Conservation (phyloP, 1,140 invertebrate species). For the Scaptomyza montana region DNA sequence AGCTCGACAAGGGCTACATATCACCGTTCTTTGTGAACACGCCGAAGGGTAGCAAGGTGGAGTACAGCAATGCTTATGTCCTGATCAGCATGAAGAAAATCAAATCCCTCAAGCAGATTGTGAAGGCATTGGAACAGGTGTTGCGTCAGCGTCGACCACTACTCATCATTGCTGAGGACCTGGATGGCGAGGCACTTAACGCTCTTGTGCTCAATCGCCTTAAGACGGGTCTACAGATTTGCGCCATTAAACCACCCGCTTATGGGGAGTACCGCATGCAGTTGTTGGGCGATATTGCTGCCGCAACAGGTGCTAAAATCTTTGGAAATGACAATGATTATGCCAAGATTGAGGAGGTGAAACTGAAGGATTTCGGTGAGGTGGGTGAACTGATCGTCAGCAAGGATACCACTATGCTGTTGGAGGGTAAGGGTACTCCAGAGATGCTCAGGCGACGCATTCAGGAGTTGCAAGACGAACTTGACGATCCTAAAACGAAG, state of each 20-base stretch:
- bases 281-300: constrained; percentile 98
- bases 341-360: constrained; percentile 97
- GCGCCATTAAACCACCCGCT: constrained; percentile 99
- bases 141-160: constrained; percentile 96
- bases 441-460: constrained; percentile 93
- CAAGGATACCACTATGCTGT: constrained; percentile 97
- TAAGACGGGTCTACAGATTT: constrained; percentile 98
- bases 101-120: constrained; percentile 96
- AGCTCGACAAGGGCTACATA: constrained; percentile 99
- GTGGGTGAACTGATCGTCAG: constrained; percentile 98
- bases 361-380: constrained; percentile 93
- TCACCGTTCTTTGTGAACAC: constrained; percentile 99
- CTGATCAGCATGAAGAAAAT: constrained; percentile 99
- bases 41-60: constrained; percentile 97
- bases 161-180: constrained; percentile 98
- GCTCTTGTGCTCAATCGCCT: constrained; percentile 98
- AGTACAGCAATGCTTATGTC: constrained; percentile 97
- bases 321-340: constrained; percentile 99
- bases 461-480: constrained; percentile 96
- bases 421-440: constrained; percentile 95
- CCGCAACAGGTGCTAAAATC: constrained; percentile 97
- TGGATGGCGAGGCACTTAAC: constrained; percentile 98
- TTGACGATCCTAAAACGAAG: constrained; percentile 93
- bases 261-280: constrained; percentile 99
- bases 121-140: constrained; percentile 97